These are phyloP conservation scores for Penaeus indicus DNA, from an alignment of 1,140 invertebrate species.

Conservation along the genomic window DNA sequence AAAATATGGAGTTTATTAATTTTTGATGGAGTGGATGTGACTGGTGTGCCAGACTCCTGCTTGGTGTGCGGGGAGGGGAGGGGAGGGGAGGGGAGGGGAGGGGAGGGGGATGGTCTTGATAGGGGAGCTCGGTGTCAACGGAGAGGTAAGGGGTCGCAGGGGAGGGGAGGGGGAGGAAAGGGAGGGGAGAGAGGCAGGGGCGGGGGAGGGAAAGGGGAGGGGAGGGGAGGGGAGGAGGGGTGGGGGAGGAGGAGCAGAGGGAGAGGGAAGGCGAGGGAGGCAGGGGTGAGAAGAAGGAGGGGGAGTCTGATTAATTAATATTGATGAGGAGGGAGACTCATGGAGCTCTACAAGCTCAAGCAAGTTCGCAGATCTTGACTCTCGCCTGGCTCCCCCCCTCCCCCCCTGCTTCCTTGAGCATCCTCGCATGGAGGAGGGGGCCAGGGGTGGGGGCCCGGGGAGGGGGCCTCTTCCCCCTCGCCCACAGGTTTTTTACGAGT, in stretches of 20 bases:
- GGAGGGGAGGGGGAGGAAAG: not conserved
- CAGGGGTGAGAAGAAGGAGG: not conserved
- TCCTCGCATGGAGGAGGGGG: not conserved
- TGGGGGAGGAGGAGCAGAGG: not conserved
- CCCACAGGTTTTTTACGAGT: slow-evolving; percentile 10
- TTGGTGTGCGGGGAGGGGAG: not conserved
- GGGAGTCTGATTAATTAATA: not conserved
- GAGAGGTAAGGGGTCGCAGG: not conserved
- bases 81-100: not conserved
- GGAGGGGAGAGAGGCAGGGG: not conserved
- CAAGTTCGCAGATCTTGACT: not conserved
- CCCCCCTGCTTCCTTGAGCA: not conserved
- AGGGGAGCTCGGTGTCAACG: not conserved
- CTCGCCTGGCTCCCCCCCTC: not conserved
- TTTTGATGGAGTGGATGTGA: slow-evolving; percentile 52
- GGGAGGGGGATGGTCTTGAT: not conserved
- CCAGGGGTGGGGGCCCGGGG: not conserved
- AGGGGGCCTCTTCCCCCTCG: not conserved
- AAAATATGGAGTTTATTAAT: slow-evolving; percentile 59
- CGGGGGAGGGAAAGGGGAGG: not conserved
- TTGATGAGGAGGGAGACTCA: not conserved
- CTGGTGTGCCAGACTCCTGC: slow-evolving; percentile 1
- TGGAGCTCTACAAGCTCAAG: not conserved
- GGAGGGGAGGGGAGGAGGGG: not conserved
- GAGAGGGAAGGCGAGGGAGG: slow-evolving; percentile 5